Percentiles rank a stretch among this genome's conserved stretches.
These are phyloP conservation scores for Anadara kagoshimensis DNA, from an alignment of 1,140 invertebrate species.

Conservation along the genomic window DNA sequence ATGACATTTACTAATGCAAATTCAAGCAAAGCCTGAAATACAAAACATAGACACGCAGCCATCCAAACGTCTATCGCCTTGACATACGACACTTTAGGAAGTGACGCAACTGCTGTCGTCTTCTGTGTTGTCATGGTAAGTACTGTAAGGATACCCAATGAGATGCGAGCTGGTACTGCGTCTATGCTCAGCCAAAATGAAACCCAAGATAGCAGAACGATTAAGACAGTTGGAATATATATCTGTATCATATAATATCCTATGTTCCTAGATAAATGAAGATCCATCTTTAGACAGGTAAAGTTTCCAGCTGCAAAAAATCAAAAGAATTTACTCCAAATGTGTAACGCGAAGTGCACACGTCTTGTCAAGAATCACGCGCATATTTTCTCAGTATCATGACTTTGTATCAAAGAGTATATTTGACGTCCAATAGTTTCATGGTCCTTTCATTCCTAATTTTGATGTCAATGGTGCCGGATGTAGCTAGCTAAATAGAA, in stretches of 20 bases:
- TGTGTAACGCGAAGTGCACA: not conserved
- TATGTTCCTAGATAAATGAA: slow-evolving; percentile 46
- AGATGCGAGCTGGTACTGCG: slow-evolving; percentile 53
- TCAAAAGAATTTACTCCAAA: not conserved
- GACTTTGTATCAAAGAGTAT: too few species aligned
- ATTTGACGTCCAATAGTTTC: too few species aligned
- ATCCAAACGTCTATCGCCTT: slow-evolving; percentile 91
- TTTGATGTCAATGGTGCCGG: too few species aligned
- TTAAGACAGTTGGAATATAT: slow-evolving; percentile 55
- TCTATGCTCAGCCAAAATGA: slow-evolving; percentile 87
- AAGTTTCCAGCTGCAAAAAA: slow-evolving; percentile 42
- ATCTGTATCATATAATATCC: slow-evolving; percentile 59
- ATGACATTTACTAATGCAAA: slow-evolving; percentile 83
- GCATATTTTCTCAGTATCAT: too few species aligned
- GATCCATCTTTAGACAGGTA: slow-evolving; percentile 47
- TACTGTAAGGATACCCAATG: slow-evolving; percentile 54
- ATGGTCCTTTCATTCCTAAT: too few species aligned
- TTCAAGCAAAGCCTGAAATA: slow-evolving; percentile 88
- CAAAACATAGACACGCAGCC: slow-evolving; percentile 90
- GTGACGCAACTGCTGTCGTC: slow-evolving; percentile 40
- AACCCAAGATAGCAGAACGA: slow-evolving; percentile 59
- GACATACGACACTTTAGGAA: slow-evolving; percentile 77
- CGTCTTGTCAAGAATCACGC: too few species aligned
- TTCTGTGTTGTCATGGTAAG: slow-evolving; percentile 54
- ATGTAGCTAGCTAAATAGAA: too few species aligned